These are phyloP conservation scores for Drosophila pruinosa DNA, from an alignment of 1,140 invertebrate species.

Conservation along the genomic window DNA sequence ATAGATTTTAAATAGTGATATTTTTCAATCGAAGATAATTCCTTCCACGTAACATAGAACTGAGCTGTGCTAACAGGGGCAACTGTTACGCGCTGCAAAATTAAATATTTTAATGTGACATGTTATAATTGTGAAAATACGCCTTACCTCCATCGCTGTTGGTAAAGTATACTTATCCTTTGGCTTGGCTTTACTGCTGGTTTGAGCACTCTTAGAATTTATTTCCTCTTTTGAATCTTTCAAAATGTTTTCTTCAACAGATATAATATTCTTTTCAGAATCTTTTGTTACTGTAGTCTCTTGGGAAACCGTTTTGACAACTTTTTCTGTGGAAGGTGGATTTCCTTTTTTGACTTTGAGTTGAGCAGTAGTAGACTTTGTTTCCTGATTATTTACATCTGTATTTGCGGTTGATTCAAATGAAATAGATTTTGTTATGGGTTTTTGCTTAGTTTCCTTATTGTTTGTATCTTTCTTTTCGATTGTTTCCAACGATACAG, in stretches of 20 bases:
- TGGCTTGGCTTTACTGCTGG: not conserved
- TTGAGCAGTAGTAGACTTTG: not conserved
- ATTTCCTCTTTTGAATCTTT: not conserved
- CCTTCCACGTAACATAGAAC: slow-evolving; percentile 79
- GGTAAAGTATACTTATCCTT: not conserved
- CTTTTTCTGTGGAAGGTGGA: not conserved
- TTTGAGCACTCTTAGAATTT: not conserved
- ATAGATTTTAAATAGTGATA: slow-evolving; percentile 74
- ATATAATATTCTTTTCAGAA: not conserved
- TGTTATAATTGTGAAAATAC: not conserved
- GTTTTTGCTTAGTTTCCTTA: slow-evolving; percentile 1
- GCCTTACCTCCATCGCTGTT: slow-evolving; percentile 14
- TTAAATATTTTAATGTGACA: not conserved
- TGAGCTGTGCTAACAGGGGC: slow-evolving; percentile 68
- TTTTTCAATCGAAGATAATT: slow-evolving; percentile 64
- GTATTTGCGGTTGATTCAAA: not conserved
- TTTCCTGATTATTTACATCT: not conserved
- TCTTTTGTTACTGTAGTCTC: not conserved
- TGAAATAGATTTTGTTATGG: not conserved
- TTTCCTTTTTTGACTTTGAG: not conserved
- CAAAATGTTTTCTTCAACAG: not conserved
- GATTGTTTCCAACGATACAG: no score
- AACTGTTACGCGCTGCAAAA: slow-evolving; percentile 52
- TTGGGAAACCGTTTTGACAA: not conserved
- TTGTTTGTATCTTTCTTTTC: no score